phyloP scores from a whole-genome alignment of 2,888 invertebrate genomes.

The Dendrolimus houi region DNA sequence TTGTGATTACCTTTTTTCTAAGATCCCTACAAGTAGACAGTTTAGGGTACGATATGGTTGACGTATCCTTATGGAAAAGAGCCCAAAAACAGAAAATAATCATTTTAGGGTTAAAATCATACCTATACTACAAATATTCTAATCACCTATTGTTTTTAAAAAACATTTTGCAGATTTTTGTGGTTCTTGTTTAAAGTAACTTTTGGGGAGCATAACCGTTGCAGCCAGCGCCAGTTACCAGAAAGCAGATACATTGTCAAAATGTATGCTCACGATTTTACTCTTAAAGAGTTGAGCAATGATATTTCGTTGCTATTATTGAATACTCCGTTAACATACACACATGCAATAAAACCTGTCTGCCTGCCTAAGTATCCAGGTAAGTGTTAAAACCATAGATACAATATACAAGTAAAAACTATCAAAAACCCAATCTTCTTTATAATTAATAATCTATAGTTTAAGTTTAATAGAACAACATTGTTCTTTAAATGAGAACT shows the following conservation, averaged over 20 bases:
- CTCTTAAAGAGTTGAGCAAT: slow-evolving; percentile 87
- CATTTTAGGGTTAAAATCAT: too few relatives aligned
- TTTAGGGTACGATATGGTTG: too few relatives aligned
- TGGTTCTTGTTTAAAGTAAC: slow-evolving; percentile 94
- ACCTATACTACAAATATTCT: too few relatives aligned
- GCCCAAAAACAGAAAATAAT: too few relatives aligned
- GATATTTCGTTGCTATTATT: slow-evolving; percentile 88
- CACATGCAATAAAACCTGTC: slow-evolving; percentile 86
- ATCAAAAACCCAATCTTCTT: too few relatives aligned
- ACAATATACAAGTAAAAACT: too few relatives aligned
- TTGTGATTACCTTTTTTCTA: too few relatives aligned
- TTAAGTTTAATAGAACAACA: too few relatives aligned
- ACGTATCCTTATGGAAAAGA: too few relatives aligned
- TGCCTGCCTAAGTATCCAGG: slow-evolving; percentile 82
- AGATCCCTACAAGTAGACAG: too few relatives aligned
- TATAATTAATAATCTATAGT: too few relatives aligned
- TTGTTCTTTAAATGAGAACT: too few relatives aligned
- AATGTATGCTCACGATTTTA: slow-evolving; percentile 86
- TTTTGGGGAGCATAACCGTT: slow-evolving; percentile 91
- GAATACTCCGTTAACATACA: slow-evolving; percentile 85
- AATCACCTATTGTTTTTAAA: background rate
- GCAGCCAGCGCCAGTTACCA: slow-evolving; percentile 78
- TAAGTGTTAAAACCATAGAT: slow-evolving; percentile 26
- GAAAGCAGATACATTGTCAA: slow-evolving; percentile 84
- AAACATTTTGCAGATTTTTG: slow-evolving; percentile 80